Evolutionary conservation across 2,888 invertebrate genomes (phyloP), one percentile per base, ranked within the genome.

Genomic region (Epinotia nisella): DNA sequence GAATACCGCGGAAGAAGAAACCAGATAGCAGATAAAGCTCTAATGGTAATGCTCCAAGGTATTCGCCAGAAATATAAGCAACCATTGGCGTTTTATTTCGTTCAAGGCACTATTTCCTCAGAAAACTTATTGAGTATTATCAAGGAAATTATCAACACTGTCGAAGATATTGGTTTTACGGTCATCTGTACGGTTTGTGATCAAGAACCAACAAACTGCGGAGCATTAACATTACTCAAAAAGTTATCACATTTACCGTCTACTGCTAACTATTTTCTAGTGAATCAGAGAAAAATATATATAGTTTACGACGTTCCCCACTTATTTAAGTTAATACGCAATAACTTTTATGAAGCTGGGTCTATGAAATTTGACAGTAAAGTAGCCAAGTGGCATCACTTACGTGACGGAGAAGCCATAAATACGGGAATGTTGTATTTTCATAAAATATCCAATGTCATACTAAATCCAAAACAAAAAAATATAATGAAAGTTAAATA

Each of bases 401-500:
- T 55, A 13, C 7, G 19, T 19, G 55, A 55, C 10, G 19, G 7
- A 7, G 55, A 55, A 21, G 55, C 10, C 11, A 55, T 11, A 29
- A 29, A 3, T 19, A 55, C 10, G 10, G 17, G 10, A 19, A 13
- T 55, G 7, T 11, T 29, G 3, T 29, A 55, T 9, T 9, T 55
- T 11, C 19, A 19, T 9, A 55, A 55, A 55, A 19, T 55, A 19
- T 11, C 7, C 0, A 3, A 11, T 10, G 9, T 17, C 2, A 3
- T 55, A 13, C 10, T 55, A 11, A 11, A 55, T 55, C 55, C 55
- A 10, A 55, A 19, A 55, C n/a, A 45, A 9, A 53, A 64, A 0
- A 2, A 29, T 29, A 78, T 76, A 75, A 78, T 76, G 76, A 73
- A 71, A n/a, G 78, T 79, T 0, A 78, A 78, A 58, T 73, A 67